Evolutionary conservation across 2,888 invertebrate genomes (phyloP).

Genomic region (Callinectes sapidus): DNA sequence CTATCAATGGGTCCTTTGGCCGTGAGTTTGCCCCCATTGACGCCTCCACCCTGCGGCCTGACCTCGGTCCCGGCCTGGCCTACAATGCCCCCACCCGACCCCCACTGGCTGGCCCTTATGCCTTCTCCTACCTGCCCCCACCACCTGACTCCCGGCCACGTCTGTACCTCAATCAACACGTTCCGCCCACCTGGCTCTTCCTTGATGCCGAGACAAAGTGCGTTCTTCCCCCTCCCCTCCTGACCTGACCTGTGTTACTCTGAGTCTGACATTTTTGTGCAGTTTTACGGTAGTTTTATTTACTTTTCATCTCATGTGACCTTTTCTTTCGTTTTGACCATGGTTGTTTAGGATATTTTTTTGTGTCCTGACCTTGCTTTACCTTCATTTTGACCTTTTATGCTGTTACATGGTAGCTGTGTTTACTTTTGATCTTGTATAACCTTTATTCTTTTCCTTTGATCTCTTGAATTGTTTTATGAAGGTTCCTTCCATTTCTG

Average conservation of each 20-base stretch:
- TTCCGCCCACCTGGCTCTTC: constrained; percentile 89
- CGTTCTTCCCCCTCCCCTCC: constrained; percentile 30
- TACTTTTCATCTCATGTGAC: too few relatives aligned
- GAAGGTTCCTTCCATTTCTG: too few relatives aligned
- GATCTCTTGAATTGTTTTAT: too few relatives aligned
- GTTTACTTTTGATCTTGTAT: too few relatives aligned
- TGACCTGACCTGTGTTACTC: not conserved
- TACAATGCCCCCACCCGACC: constrained; percentile 78
- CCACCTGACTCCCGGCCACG: constrained; percentile 87
- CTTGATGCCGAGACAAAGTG: constrained; percentile 87
- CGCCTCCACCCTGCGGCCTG: constrained; percentile 75
- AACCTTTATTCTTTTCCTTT: too few relatives aligned
- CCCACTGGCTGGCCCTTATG: constrained; percentile 91
- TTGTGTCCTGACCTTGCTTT: too few relatives aligned
- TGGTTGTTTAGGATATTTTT: too few relatives aligned
- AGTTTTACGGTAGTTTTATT: too few relatives aligned
- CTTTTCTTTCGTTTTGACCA: too few relatives aligned
- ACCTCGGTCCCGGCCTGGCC: constrained; percentile 78
- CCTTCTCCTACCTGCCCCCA: constrained; percentile 90
- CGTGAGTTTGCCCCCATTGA: constrained; percentile 58
- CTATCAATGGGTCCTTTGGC: constrained; percentile 69
- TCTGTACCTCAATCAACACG: constrained; percentile 85
- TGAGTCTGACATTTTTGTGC: too few relatives aligned
- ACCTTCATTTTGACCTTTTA: too few relatives aligned
- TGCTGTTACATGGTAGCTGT: too few relatives aligned